phyloP scores from a whole-genome alignment of 2,113 vertebrate species.

The Meleagris gallopavo region DNA sequence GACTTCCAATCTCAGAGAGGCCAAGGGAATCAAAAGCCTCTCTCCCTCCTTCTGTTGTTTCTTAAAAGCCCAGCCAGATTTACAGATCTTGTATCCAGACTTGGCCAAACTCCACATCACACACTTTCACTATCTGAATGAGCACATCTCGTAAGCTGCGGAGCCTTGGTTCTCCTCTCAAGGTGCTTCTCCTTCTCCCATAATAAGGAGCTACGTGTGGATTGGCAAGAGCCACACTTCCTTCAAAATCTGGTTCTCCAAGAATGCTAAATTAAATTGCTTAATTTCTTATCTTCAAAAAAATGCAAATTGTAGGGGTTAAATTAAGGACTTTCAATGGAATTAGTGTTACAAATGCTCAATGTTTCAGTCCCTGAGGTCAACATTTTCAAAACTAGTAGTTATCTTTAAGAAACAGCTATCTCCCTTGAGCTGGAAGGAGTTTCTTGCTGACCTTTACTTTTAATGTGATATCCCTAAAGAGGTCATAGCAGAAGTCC shows the following conservation, averaged over 20 bases:
- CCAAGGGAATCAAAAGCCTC: not conserved
- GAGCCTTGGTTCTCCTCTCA: not conserved
- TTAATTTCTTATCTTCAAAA: not conserved
- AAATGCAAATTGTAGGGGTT: not conserved
- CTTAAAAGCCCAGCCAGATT: not conserved
- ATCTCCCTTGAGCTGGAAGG: conserved; percentile 38
- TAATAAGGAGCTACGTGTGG: not conserved
- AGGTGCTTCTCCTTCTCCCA: not conserved
- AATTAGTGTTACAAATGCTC: conserved; percentile 23
- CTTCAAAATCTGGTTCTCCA: not conserved
- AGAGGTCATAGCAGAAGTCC: conserved; percentile 42
- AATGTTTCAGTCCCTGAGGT: conserved; percentile 21
- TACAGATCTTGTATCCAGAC: not conserved
- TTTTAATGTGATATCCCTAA: conserved; percentile 52
- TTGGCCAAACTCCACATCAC: rapidly evolving
- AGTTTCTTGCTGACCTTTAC: conserved; percentile 53
- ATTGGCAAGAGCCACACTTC: not conserved
- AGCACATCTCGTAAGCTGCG: not conserved
- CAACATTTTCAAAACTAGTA: conserved; percentile 39
- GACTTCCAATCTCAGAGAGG: not conserved
- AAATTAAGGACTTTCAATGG: conserved; percentile 6
- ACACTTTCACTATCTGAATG: not conserved
- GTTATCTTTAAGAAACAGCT: conserved; percentile 61
- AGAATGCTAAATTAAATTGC: not conserved
- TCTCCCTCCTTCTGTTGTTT: not conserved